Conservation (phyloP, 2,113 vertebrate species). For the Ictalurus punctatus region DNA sequence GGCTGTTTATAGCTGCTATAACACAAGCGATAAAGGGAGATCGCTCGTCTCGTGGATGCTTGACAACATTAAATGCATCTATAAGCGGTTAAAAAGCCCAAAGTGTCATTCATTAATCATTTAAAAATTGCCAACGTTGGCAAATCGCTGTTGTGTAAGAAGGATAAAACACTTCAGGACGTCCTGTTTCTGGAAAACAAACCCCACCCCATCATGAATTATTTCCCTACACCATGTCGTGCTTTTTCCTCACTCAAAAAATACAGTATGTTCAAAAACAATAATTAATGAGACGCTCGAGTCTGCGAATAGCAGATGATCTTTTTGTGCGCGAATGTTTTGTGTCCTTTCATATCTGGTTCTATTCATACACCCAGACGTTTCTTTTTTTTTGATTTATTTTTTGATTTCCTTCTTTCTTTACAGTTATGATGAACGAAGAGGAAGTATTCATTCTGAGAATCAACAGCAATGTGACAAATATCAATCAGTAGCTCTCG, state of each 20-base stretch:
- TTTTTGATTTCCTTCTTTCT: not conserved
- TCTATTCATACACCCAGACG: not conserved
- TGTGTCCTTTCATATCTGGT: not conserved
- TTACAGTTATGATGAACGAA: not conserved
- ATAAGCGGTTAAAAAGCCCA: not conserved
- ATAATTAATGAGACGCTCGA: not conserved
- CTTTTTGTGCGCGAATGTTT: not conserved
- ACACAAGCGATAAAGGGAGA: not conserved
- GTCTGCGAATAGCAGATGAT: not conserved
- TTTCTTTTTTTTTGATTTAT: not conserved
- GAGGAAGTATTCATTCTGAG: not conserved
- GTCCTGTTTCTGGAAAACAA: not conserved
- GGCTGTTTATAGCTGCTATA: not conserved
- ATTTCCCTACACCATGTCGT: not conserved
- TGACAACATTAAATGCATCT: not conserved
- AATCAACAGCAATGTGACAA: not conserved
- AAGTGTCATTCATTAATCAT: not conserved
- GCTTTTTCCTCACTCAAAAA: not conserved
- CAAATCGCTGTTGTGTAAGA: not conserved
- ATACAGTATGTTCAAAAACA: not conserved
- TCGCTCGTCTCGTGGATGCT: not conserved
- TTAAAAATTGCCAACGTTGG: no score
- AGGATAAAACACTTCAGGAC: not conserved
- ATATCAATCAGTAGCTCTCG: not conserved
- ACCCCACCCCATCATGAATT: not conserved